A percentile compares a stretch with the other conserved stretches of the same genome.
phyloP scores from a whole-genome alignment of 2,888 invertebrate genomes.

The Reticulitermes lucifugus region DNA sequence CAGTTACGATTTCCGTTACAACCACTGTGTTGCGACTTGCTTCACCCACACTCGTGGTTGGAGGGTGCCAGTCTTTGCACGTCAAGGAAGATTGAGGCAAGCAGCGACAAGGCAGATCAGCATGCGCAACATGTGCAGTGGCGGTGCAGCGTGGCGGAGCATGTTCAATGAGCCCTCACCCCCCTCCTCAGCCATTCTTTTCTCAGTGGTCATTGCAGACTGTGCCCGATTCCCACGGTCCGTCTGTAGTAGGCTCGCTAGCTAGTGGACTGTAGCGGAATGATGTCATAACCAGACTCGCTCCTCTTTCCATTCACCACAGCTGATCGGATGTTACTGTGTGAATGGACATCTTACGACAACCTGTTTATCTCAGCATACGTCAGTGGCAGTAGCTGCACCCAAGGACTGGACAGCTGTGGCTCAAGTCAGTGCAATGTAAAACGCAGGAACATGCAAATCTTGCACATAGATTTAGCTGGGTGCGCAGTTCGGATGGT shows the following conservation, averaged over 20 bases:
- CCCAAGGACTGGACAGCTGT: background rate
- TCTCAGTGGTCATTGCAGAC: conserved; percentile 40
- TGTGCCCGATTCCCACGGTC: conserved; percentile 53
- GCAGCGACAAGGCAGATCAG: conserved; percentile 10
- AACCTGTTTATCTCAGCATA: background rate
- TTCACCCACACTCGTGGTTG: background rate
- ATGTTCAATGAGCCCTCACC: conserved; percentile 36
- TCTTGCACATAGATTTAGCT: too few species aligned
- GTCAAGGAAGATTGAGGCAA: background rate
- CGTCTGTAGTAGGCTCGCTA: conserved; percentile 40
- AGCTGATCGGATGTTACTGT: conserved; percentile 8
- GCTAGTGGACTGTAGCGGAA: conserved; percentile 20
- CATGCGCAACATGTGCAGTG: conserved; percentile 43
- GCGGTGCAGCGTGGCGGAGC: conserved; percentile 43
- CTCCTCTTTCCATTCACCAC: conserved; percentile 20
- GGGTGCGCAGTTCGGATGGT: too few species aligned
- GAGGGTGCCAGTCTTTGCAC: background rate
- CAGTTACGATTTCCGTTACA: too few species aligned
- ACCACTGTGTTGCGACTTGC: background rate
- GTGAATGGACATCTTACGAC: conserved; percentile 10
- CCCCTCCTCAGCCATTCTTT: background rate
- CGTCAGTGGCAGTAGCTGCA: background rate
- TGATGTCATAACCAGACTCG: conserved; percentile 32
- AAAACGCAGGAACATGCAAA: too few species aligned
- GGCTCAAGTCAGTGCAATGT: background rate